Conservation (phyloP, 2,797 vertebrate genomes). For the Tapirus indicus region DNA sequence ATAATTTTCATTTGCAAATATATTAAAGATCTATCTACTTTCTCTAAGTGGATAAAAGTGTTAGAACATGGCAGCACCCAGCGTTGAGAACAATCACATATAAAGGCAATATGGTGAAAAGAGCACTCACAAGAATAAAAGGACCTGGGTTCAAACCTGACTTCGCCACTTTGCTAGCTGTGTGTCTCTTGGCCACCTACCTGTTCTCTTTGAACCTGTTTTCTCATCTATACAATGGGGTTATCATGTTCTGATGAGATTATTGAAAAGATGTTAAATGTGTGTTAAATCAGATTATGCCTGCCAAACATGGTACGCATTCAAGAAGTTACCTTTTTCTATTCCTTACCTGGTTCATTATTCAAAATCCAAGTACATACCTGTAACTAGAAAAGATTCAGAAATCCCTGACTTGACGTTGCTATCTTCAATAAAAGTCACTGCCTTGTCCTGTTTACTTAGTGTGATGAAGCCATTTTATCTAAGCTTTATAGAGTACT, state of each 20-base stretch:
- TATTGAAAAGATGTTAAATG: neutral
- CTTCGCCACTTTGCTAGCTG: neutral
- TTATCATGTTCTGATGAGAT: neutral
- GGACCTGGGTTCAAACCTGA: neutral
- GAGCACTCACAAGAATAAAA: neutral
- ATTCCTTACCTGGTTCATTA: neutral
- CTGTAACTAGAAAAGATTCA: neutral
- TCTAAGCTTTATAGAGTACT: neutral
- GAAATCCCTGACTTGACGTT: neutral
- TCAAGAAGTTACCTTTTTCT: neutral
- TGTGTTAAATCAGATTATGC: neutral
- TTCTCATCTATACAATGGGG: neutral
- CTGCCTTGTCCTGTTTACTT: neutral
- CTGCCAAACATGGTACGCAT: neutral
- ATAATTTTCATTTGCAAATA: neutral
- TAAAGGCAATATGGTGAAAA: neutral
- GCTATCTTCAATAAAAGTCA: neutral
- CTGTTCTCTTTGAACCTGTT: neutral
- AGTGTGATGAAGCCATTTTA: neutral
- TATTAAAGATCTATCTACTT: neutral
- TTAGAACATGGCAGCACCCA: neutral
- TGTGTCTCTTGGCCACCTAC: neutral
- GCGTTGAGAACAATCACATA: neutral
- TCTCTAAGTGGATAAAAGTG: neutral
- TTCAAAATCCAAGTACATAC: neutral